Conservation (phyloP, 1,140 invertebrate species). For the Panagrolaimus sp. region DNA sequence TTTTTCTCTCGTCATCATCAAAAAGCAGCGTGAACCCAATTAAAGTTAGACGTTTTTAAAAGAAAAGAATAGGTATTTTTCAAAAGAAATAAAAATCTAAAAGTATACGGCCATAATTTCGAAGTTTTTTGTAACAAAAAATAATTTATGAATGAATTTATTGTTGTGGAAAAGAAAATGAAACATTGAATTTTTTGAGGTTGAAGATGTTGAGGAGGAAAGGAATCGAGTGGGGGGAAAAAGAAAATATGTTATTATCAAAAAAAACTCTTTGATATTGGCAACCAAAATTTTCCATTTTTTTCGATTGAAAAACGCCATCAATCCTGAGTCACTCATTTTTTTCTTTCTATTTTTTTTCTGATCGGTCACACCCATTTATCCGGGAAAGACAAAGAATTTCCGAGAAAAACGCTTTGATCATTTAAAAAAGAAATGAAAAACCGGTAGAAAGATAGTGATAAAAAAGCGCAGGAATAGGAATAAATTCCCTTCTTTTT, state of each 20-base stretch:
- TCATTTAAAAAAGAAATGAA: too few relatives aligned
- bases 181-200: neutral
- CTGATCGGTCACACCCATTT: slow-evolving; percentile 17
- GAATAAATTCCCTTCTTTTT: too few relatives aligned
- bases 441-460: too few relatives aligned
- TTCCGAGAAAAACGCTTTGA: too few relatives aligned
- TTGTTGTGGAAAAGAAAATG: neutral
- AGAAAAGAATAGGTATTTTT: too few relatives aligned
- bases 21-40: slow-evolving; percentile 4
- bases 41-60: slow-evolving; percentile 10
- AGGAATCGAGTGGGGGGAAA: neutral
- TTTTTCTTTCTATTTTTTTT: neutral
- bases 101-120: neutral
- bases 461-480: too few relatives aligned
- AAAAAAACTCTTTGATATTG: too few relatives aligned
- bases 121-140: too few relatives aligned
- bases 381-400: neutral
- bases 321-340: neutral
- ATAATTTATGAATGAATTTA: too few relatives aligned
- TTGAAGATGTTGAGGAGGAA: slow-evolving; percentile 5
- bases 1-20: too few relatives aligned
- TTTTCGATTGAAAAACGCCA: neutral
- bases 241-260: neutral
- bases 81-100: neutral
- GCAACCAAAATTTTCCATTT: neutral